Base-by-base conservation (phyloP, 1,140 invertebrate genomes). In the Calliopsis andreniformis region DNA sequence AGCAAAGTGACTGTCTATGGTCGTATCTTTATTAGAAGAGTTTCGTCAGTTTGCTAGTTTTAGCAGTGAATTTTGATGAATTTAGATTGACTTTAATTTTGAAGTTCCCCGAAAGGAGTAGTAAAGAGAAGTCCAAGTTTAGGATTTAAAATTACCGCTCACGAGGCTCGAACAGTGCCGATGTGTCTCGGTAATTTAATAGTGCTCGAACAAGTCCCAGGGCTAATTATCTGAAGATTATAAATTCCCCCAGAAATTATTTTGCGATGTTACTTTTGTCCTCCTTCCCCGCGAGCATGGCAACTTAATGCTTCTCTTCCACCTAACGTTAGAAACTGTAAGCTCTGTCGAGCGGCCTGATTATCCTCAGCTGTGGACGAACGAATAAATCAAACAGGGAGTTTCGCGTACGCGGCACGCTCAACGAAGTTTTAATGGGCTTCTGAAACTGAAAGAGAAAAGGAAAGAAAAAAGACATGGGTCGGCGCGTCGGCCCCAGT, bases 371-470 rank as follows among this genome's bases (percentile, higher is more conserved):
- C 7, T n/a, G 0, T 12, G 32, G 35, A 47, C 32, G 8, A 5
- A 51, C 23, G 42, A 14, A 49, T 71, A 71, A 71, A 63, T 71
- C 45, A 30, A 62, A 68, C 45, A 10, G 23, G 12, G 32, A 49
- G 58, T 63, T 63, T 30, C 69, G 14, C 58, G 69, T 39, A 28
- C 43, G 30, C 20, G 20, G 25, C 70, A 62, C 28, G 30, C n/a
- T n/a, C 42, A 45, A 35, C 53, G 30, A 78, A 58, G 63, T 53
- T 78, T 71, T 76, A 59, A 67, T 59, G 51, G 77, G 72, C 56
- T 78, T 51, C 51, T n/a, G 47, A 30, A 7, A 39, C 43, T 18
- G 39, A 63, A 45, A n/a, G 35, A 10, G 35, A 43, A 43, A 72
- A 14, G 14, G 49, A 67, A 8, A 56, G 10, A 47, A 28, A 7